A percentile compares a stretch with the other conserved stretches of the same genome.
Conservation (phyloP, 92 coral and sea anemone species). For the Palythoa caribaeorum region DNA sequence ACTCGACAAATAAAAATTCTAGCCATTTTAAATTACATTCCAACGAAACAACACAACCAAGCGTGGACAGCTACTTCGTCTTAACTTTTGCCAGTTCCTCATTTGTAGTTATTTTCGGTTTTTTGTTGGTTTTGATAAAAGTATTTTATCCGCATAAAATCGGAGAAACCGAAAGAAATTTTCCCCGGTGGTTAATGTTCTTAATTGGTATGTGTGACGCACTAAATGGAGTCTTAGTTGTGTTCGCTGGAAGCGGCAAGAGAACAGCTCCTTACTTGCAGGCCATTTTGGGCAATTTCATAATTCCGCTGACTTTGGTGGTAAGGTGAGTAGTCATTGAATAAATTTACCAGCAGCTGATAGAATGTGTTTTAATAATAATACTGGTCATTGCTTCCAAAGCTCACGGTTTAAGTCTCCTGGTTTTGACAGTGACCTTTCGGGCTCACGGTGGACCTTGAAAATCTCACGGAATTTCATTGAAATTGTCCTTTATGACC, state of each 20-base stretch:
- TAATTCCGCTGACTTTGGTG: conserved; percentile 77
- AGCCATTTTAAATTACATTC: neutral
- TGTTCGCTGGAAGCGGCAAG: conserved; percentile 81
- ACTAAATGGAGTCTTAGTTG: conserved; percentile 74
- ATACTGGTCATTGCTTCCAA: too few relatives aligned
- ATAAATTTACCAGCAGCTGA: neutral
- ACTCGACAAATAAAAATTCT: conserved; percentile 61
- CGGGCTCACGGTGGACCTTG: too few relatives aligned
- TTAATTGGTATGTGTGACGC: conserved; percentile 83
- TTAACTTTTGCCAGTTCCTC: conserved; percentile 71
- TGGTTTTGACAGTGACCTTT: too few relatives aligned
- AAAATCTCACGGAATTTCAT: too few relatives aligned
- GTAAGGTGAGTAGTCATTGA: conserved; percentile 66
- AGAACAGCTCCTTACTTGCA: conserved; percentile 95
- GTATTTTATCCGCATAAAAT: conserved; percentile 56
- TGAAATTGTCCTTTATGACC: too few relatives aligned
- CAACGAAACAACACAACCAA: neutral
- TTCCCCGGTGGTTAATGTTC: conserved; percentile 73
- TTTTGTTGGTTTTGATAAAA: conserved; percentile 43
- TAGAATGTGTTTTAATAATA: too few relatives aligned
- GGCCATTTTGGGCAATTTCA: conserved; percentile 84
- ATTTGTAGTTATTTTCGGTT: conserved; percentile 81
- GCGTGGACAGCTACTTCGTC: conserved; percentile 83
- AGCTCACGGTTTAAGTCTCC: too few relatives aligned
- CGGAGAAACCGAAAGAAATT: conserved; percentile 75